A percentile compares a stretch with the other conserved stretches of the same genome.
Conservation (phyloP, 2,113 vertebrate species). For the Chrysemys picta region DNA sequence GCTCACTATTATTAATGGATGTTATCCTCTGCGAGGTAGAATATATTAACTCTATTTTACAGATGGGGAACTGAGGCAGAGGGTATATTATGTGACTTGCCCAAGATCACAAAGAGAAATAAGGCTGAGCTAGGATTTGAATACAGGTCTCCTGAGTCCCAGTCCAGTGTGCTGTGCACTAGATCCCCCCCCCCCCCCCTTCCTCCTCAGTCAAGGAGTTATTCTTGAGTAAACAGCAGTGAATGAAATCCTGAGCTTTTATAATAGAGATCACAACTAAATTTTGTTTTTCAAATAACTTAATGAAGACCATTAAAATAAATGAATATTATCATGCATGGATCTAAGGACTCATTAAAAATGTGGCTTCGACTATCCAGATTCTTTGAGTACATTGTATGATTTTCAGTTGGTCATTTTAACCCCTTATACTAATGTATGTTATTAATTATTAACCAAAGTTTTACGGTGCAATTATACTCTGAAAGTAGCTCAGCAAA, state of each 20-base stretch:
- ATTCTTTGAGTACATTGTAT: neutral
- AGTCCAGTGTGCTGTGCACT: neutral
- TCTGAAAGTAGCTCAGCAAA: neutral
- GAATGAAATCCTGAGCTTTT: neutral
- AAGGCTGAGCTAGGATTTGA: neutral
- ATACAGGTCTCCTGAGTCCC: neutral
- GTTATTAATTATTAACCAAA: neutral
- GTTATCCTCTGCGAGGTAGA: neutral
- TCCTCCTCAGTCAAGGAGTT: neutral
- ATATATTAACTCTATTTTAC: neutral
- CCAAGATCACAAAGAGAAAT: neutral
- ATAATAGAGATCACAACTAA: neutral
- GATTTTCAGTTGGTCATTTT: neutral
- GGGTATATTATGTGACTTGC: neutral
- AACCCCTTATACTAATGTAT: neutral
- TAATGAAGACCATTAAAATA: conserved; percentile 26
- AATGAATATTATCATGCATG: neutral
- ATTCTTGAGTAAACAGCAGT: neutral
- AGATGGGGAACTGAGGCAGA: neutral
- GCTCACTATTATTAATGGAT: neutral
- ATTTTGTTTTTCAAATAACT: conserved; percentile 34
- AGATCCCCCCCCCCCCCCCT: neutral
- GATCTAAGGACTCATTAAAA: neutral
- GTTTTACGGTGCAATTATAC: neutral
- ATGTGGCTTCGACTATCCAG: neutral